A percentile compares a stretch with the other conserved stretches of the same genome.
Conservation (phyloP, 2,113 vertebrate genomes). For the Seriola aureovittata region DNA sequence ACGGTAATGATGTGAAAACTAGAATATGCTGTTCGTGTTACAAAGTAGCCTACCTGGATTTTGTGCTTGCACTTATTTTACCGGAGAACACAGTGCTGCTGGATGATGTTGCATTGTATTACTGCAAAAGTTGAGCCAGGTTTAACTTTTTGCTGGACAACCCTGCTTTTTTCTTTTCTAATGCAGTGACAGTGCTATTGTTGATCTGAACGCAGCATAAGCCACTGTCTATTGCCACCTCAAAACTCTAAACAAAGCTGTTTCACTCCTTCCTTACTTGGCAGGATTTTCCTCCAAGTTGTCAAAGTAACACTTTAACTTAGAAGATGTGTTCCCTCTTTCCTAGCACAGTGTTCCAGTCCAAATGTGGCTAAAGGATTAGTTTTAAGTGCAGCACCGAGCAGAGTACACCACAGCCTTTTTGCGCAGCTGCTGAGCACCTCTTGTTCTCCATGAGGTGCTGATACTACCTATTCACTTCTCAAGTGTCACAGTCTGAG, state of each 20-base stretch:
- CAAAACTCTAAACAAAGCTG: conserved; percentile 20
- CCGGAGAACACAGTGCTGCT: background rate
- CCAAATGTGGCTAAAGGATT: conserved; percentile 31
- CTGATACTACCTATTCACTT: conserved; percentile 58
- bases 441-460: conserved; percentile 63
- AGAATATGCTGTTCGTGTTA: background rate
- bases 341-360: conserved; percentile 39
- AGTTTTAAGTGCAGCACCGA: conserved; percentile 42
- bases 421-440: conserved; percentile 59
- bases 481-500: conserved; percentile 58
- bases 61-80: background rate
- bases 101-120: background rate
- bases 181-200: background rate
- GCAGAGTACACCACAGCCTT: conserved; percentile 48
- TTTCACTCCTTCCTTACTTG: background rate
- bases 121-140: background rate
- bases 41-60: background rate
- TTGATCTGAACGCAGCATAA: background rate
- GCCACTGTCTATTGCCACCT: background rate
- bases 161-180: background rate
- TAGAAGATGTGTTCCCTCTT: conserved; percentile 7
- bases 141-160: background rate
- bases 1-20: background rate
- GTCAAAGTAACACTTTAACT: conserved; percentile 56
- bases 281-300: conserved; percentile 24